phyloP scores from a whole-genome alignment of 2,888 invertebrate genomes.

The Sturmia bella region DNA sequence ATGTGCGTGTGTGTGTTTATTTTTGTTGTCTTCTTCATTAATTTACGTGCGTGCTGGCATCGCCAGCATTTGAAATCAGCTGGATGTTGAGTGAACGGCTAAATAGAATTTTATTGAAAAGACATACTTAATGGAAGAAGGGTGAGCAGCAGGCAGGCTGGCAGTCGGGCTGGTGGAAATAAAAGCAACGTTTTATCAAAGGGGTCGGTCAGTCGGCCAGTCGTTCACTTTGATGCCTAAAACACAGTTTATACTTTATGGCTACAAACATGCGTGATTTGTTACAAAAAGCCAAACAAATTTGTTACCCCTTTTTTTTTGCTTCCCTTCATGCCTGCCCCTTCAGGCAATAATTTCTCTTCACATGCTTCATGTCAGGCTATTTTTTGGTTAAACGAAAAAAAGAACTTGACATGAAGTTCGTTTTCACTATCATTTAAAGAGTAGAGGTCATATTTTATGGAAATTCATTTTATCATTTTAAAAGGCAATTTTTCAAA shows the following conservation, averaged over 20 bases:
- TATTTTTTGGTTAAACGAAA: background rate
- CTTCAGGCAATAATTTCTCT: constrained; percentile 41
- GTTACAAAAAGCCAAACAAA: constrained; percentile 62
- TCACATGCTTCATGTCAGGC: background rate
- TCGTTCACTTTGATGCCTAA: constrained; percentile 31
- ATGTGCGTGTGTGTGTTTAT: no score
- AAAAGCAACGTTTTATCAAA: background rate
- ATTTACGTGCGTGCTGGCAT: constrained; percentile 50
- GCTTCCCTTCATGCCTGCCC: background rate
- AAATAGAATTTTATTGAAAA: constrained; percentile 46
- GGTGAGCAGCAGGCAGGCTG: no score
- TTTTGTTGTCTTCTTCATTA: background rate
- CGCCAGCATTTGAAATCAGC: constrained; percentile 27
- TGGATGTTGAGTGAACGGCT: constrained; percentile 3
- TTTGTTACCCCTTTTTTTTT: constrained; percentile 1
- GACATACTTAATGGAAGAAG: background rate
- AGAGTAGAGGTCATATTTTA: constrained; percentile 16
- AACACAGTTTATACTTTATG: constrained; percentile 35
- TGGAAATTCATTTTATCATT: background rate
- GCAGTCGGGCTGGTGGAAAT: background rate
- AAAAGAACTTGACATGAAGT: background rate
- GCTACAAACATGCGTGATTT: constrained; percentile 55
- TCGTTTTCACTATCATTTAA: constrained; percentile 7
- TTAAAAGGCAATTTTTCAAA: no score
- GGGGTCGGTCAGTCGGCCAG: background rate